These are phyloP conservation scores for Antennarius maculatus DNA, from an alignment of 2,797 vertebrate species.

Conservation along the genomic window DNA sequence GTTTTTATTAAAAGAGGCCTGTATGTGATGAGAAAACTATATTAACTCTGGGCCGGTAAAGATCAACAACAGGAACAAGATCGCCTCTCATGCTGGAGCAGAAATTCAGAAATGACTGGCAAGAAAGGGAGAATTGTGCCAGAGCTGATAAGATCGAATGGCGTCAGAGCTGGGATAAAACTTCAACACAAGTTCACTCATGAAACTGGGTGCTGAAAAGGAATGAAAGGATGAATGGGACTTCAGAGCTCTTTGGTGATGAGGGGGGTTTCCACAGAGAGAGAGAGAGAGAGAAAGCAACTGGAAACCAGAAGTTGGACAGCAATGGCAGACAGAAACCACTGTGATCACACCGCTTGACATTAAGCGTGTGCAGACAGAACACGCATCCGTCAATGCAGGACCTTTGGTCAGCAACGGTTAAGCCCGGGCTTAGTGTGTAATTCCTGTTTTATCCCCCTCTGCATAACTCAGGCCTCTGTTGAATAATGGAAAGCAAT, in stretches of 20 bases:
- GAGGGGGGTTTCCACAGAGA: slow-evolving; percentile 14
- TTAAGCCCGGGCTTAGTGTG: slow-evolving; percentile 36
- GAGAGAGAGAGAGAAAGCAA: background rate
- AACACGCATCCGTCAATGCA: slow-evolving; percentile 40
- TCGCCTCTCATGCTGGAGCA: slow-evolving; percentile 11
- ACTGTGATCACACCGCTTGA: slow-evolving; percentile 8
- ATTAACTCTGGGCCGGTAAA: background rate
- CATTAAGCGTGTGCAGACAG: slow-evolving; percentile 23
- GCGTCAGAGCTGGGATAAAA: slow-evolving; percentile 27
- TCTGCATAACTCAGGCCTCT: slow-evolving; percentile 30
- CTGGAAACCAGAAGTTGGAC: slow-evolving; percentile 14
- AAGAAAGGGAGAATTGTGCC: slow-evolving; percentile 29
- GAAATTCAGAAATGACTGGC: background rate
- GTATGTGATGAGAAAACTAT: background rate
- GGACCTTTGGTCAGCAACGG: slow-evolving; percentile 29
- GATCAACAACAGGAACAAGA: background rate
- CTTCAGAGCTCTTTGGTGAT: slow-evolving; percentile 26
- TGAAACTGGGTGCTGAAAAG: slow-evolving; percentile 22
- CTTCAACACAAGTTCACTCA: slow-evolving; percentile 31
- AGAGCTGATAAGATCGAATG: slow-evolving; percentile 46
- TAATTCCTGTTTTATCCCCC: slow-evolving; percentile 51
- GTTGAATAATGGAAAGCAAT: slow-evolving; percentile 52
- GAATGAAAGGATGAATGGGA: slow-evolving; percentile 48
- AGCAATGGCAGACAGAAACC: slow-evolving; percentile 9
- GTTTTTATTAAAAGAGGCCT: background rate